Percentiles rank a stretch among this genome's conserved stretches.
Conservation (phyloP, 1,140 invertebrate genomes). For the Brachionus rubens region DNA sequence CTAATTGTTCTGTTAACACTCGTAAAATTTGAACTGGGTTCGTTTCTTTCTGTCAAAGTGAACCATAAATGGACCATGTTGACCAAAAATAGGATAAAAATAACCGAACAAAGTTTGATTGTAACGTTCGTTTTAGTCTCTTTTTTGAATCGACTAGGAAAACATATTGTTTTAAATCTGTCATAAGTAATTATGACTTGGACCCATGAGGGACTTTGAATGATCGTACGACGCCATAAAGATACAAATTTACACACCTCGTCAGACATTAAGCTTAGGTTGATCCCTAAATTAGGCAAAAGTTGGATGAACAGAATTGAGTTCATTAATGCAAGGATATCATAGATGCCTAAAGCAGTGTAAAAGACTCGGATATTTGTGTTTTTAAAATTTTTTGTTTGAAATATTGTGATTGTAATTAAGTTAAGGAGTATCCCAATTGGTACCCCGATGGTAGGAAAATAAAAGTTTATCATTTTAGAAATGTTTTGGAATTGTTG, state of each 20-base stretch:
- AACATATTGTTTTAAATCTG: background rate
- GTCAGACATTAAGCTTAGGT: background rate
- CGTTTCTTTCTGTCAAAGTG: background rate
- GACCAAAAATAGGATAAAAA: background rate
- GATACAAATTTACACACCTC: background rate
- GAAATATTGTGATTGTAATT: background rate
- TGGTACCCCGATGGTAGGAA: background rate
- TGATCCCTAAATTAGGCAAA: background rate
- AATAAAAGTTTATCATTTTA: conserved; percentile 12
- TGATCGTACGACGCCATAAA: background rate
- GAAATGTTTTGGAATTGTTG: background rate
- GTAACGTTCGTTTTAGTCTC: background rate
- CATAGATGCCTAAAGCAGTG: background rate
- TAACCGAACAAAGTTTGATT: background rate
- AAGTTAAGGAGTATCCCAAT: background rate
- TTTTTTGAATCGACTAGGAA: background rate
- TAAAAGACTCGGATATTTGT: conserved; percentile 5
- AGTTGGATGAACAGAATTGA: background rate
- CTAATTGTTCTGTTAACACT: background rate
- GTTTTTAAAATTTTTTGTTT: background rate
- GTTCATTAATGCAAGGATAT: background rate
- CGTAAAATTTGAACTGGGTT: background rate
- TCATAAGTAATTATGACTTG: conserved; percentile 24
- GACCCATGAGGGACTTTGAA: conserved; percentile 31
- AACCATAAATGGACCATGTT: conserved; percentile 15